Conservation (phyloP, 1,140 invertebrate species). For the Drosophila aff. region DNA sequence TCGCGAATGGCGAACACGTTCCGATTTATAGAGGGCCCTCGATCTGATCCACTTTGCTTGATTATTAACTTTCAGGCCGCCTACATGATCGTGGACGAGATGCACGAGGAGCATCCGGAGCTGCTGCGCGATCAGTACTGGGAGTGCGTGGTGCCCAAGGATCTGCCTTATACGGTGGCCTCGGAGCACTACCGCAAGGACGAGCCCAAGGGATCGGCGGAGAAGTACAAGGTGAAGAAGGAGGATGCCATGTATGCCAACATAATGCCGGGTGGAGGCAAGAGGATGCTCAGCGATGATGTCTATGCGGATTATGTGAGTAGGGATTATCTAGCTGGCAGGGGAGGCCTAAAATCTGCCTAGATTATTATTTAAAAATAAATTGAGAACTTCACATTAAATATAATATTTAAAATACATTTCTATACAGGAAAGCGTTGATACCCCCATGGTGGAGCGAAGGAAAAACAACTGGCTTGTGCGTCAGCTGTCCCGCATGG, state of each 20-base stretch:
- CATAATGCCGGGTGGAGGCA: conserved; percentile 85
- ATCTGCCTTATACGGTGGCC: conserved; percentile 93
- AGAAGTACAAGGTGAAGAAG: conserved; percentile 93
- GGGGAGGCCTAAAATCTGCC: no score
- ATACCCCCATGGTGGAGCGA: conserved; percentile 92
- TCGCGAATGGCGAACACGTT: conserved; percentile 67
- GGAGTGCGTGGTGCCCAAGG: conserved; percentile 95
- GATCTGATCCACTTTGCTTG: conserved; percentile 54
- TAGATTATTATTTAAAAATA: not conserved
- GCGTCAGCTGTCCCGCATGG: conserved; percentile 92
- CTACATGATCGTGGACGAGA: conserved; percentile 96
- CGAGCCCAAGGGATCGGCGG: conserved; percentile 93
- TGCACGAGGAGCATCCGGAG: conserved; percentile 95
- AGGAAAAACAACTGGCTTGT: conserved; percentile 95
- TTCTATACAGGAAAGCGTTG: conserved; percentile 91
- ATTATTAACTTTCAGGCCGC: conserved; percentile 88
- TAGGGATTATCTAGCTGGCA: conserved; percentile 49
- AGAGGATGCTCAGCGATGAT: conserved; percentile 89
- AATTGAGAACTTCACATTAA: not conserved
- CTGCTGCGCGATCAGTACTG: conserved; percentile 95
- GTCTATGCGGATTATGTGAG: conserved; percentile 94
- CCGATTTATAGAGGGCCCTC: conserved; percentile 35
- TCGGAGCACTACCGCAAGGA: conserved; percentile 92
- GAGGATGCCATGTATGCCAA: conserved; percentile 93
- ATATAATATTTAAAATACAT: not conserved